phyloP scores from a whole-genome alignment of 2,888 invertebrate species.

The Tetropium fuscum region DNA sequence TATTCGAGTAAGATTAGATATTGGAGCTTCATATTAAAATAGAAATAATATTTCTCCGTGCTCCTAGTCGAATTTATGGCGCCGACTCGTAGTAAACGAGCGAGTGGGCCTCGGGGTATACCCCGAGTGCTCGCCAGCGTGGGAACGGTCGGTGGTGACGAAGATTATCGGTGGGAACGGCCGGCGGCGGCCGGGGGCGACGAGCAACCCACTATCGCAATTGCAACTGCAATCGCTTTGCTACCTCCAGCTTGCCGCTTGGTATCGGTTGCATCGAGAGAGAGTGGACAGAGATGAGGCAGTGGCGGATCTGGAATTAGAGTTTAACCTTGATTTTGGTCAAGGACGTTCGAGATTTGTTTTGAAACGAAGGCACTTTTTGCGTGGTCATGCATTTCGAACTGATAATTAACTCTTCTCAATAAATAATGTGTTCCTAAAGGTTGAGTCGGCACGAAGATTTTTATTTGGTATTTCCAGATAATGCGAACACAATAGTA shows the following conservation, averaged over 20 bases:
- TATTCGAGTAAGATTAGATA: no score
- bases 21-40: no score
- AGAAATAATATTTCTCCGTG: no score
- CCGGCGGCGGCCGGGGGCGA: slow-evolving; percentile 10
- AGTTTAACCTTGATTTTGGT: slow-evolving; percentile 3
- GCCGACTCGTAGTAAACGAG: background rate
- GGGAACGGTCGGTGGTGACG: slow-evolving; percentile 17
- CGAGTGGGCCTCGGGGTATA: background rate
- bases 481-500: no score
- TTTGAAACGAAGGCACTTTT: background rate
- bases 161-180: slow-evolving; percentile 8
- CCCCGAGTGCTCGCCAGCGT: slow-evolving; percentile 11
- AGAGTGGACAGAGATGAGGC: background rate
- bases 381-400: no score
- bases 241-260: slow-evolving; percentile 4
- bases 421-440: background rate
- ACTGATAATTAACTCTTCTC: background rate
- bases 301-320: background rate
- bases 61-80: slow-evolving; percentile 1
- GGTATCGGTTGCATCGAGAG: background rate
- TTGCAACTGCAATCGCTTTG: slow-evolving; percentile 5
- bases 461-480: no score
- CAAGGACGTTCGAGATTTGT: slow-evolving; percentile 5
- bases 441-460: no score
- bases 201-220: slow-evolving; percentile 3